phyloP scores from a whole-genome alignment of 2,888 invertebrate genomes.

The Troides oblongomaculatus region DNA sequence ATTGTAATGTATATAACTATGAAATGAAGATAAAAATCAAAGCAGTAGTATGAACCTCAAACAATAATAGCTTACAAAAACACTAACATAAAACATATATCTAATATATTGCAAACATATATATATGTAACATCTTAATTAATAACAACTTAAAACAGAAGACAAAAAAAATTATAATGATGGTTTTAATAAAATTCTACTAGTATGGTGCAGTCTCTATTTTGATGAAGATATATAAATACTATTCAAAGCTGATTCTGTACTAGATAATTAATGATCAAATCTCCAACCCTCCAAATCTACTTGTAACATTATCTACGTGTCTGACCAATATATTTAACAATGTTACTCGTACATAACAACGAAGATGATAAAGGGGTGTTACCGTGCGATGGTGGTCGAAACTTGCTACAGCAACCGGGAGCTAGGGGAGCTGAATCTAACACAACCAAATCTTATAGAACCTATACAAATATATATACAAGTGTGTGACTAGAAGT shows the following conservation, averaged over 20 bases:
- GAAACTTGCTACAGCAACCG: slow-evolving; percentile 64
- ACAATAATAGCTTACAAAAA: neutral
- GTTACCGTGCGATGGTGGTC: slow-evolving; percentile 76
- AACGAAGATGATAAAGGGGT: slow-evolving; percentile 45
- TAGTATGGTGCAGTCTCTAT: neutral
- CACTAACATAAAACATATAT: neutral
- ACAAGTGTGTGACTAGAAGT: slow-evolving; percentile 53
- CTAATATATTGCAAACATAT: neutral
- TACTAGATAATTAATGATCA: neutral
- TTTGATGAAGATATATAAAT: neutral
- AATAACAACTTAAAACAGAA: neutral
- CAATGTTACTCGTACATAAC: neutral
- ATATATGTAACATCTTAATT: neutral
- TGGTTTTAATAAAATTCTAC: neutral
- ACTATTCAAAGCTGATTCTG: neutral
- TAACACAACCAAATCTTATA: slow-evolving; percentile 61
- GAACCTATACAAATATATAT: slow-evolving; percentile 57
- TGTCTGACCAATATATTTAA: slow-evolving; percentile 1
- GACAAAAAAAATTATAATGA: neutral
- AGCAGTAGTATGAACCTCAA: neutral
- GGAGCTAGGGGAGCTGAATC: slow-evolving; percentile 69
- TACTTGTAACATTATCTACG: neutral
- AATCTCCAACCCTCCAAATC: slow-evolving; percentile 41
- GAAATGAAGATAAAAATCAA: slow-evolving; percentile 31
- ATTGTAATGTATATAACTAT: neutral